Evolutionary conservation across 1,140 invertebrate species (phyloP), one percentile per base, ranked within the genome.

Genomic region (Leucophenga varia): DNA sequence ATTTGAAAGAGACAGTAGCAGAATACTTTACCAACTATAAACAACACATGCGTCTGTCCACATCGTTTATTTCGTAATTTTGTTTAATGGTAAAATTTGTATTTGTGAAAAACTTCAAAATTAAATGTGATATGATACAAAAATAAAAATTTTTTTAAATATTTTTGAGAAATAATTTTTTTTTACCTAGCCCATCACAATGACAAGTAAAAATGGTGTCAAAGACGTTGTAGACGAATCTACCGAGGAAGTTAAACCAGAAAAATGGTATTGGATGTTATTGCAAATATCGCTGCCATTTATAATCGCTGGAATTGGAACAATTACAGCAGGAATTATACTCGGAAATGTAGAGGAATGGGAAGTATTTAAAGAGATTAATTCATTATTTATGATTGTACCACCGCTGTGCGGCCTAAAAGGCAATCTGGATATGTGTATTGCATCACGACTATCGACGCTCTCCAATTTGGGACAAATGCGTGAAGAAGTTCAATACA

Each of bases 361-460:
- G 91, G 74, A 79, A 40, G 92, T 97, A 6, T 97, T 91, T 77
- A 76, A 81, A 55, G 76, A 88, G 59, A 85, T 97, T 12, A 86
- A 88, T 4, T 93, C 96, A 79, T 83, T 97, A 12, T 93, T 95
- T 58, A 95, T 97, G 54, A 77, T 98, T 47, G 92, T 98, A 14
- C 94, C 95, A 36, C 90, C 95, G 6, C 78, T 98, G n/a, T 78
- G 98, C 28, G 95, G 95, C 2, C 78, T 98, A 4, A 98, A 98
- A 78, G 95, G 94, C 16, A 97, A 98, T 77, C 78, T 98, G 49
- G 95, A 98, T 79, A 98, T 98, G 95, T 98, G 95, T 2, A 79
- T 98, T 44, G 94, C 95, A 1, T 94, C 93, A 2, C 79, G 95
- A 22, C 79, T 98, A 1, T 97, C 93, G 2, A 96, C 93, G 1